phyloP scores from a whole-genome alignment of 2,888 invertebrate species.

The Sisyra nigra region DNA sequence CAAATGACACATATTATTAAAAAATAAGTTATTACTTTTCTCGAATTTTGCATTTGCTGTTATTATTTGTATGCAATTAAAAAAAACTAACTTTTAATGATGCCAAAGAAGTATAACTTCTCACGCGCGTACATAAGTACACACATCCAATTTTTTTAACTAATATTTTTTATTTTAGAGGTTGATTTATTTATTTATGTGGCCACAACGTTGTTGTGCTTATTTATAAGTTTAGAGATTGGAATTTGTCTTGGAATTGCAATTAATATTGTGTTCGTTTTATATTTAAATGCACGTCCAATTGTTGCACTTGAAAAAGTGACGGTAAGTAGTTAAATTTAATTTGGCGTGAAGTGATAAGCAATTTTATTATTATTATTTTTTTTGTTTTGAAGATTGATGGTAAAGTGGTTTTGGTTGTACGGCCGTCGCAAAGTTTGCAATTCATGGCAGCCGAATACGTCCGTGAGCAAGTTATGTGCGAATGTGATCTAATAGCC shows the following conservation, averaged over 20 bases:
- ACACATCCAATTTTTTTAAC: not conserved
- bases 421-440: slow-evolving; percentile 53
- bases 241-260: slow-evolving; percentile 44
- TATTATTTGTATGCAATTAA: no score
- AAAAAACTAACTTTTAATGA: no score
- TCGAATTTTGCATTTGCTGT: no score
- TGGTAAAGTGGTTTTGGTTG: slow-evolving; percentile 32
- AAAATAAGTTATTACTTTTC: no score
- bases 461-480: slow-evolving; percentile 34
- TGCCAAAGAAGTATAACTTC: no score
- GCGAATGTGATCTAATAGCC: slow-evolving; percentile 16
- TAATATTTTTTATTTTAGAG: slow-evolving; percentile 24
- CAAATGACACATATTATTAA: not conserved
- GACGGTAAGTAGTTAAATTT: not conserved
- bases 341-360: no score
- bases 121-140: no score
- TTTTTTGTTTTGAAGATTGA: slow-evolving; percentile 20
- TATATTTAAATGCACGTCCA: slow-evolving; percentile 37
- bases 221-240: slow-evolving; percentile 42
- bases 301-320: slow-evolving; percentile 14
- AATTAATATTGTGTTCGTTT: slow-evolving; percentile 31
- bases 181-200: slow-evolving; percentile 39
- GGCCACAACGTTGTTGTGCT: slow-evolving; percentile 37
- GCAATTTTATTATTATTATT: not conserved
- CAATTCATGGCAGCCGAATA: slow-evolving; percentile 71